Evolutionary conservation across 2,797 vertebrate species (phyloP).

Genomic region (Myripristis murdjan): DNA sequence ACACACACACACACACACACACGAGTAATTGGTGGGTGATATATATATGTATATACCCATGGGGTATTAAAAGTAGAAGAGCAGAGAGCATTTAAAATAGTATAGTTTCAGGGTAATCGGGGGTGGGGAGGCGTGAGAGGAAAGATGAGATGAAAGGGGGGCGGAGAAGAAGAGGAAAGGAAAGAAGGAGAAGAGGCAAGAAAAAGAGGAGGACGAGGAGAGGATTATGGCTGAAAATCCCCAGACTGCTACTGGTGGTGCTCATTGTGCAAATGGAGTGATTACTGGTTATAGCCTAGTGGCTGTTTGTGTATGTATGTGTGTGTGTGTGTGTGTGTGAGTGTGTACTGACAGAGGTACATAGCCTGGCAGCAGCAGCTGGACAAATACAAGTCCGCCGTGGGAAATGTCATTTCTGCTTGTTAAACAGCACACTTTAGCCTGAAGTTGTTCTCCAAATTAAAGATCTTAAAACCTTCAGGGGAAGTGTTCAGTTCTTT

Average conservation of each 20-base stretch:
- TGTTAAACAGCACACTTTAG: constrained; percentile 18
- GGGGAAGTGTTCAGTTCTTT: background rate
- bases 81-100: too few relatives aligned
- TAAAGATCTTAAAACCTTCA: background rate
- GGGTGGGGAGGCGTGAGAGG: too few relatives aligned
- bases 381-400: constrained; percentile 24
- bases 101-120: too few relatives aligned
- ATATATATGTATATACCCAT: too few relatives aligned
- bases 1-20: too few relatives aligned
- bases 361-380: constrained; percentile 22
- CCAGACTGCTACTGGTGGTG: constrained; percentile 2
- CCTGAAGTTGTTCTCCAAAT: constrained; percentile 14
- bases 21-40: too few relatives aligned
- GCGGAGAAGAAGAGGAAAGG: background rate
- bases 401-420: constrained; percentile 40
- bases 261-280: constrained; percentile 11
- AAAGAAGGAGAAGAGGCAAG: background rate
- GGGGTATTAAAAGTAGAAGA: too few relatives aligned
- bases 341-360: constrained; percentile 13
- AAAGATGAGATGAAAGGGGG: background rate
- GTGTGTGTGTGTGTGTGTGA: constrained; percentile 17
- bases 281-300: constrained; percentile 11
- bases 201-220: background rate
- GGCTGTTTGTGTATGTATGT: background rate
- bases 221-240: background rate